phyloP scores from a whole-genome alignment of 2,113 vertebrate species.

The Myotis yumanensis region DNA sequence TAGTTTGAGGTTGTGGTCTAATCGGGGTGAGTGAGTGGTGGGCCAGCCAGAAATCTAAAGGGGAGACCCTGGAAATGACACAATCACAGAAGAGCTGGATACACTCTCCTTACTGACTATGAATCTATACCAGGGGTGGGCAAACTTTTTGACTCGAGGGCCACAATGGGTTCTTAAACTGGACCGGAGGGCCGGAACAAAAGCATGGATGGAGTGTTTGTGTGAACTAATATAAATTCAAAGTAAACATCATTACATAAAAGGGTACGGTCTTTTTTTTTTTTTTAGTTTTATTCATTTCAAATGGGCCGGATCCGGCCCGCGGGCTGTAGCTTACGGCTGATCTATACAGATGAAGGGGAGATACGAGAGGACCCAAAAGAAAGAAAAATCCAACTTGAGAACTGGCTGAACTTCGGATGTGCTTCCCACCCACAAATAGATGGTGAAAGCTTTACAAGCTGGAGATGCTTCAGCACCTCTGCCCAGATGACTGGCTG shows the following conservation, averaged over 20 bases:
- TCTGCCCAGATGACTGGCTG: neutral
- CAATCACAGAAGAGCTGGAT: neutral
- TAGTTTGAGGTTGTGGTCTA: neutral
- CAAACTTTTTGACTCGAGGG: too few relatives aligned
- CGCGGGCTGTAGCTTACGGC: too few relatives aligned
- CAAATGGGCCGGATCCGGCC: too few relatives aligned
- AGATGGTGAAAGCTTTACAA: neutral
- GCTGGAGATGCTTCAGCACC: neutral
- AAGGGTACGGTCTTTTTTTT: too few relatives aligned
- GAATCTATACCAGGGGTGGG: too few relatives aligned
- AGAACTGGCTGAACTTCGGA: neutral
- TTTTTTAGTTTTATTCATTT: too few relatives aligned
- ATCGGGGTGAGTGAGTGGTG: neutral
- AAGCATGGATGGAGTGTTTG: too few relatives aligned
- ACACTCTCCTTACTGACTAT: neutral
- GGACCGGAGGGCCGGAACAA: too few relatives aligned
- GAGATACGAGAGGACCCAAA: neutral
- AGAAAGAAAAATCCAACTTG: neutral
- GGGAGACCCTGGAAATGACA: neutral
- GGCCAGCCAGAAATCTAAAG: neutral
- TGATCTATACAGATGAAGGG: neutral
- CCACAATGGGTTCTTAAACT: too few relatives aligned
- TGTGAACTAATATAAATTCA: too few relatives aligned
- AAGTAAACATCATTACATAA: too few relatives aligned
- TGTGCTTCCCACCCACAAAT: neutral